Base-by-base conservation (phyloP, 2,797 vertebrate genomes). In the Agapornis canus region DNA sequence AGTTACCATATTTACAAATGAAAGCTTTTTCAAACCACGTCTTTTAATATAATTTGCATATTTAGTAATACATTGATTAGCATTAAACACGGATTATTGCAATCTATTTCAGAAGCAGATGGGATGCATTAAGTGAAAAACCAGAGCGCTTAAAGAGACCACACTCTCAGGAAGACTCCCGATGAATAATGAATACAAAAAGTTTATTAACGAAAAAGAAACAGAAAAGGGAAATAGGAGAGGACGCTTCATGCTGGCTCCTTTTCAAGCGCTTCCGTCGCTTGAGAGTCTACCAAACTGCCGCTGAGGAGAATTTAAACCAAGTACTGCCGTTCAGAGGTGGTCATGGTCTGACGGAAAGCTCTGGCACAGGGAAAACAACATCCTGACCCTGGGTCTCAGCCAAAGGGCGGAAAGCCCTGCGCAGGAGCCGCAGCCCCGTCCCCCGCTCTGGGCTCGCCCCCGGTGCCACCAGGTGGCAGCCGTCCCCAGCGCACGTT, bases 11-110 rank as follows among this genome's bases (percentile, higher is more conserved):
- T 98, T 98, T 98, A 98, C 98, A 98, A 98, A 98, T 97, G 98
- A 98, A 98, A 98, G 98, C 97, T 97, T 98, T 98, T 98, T 97
- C 97, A 97, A 98, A 98, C 97, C 98, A 97, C 10, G 97, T 98
- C 98, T 98, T 98, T 98, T 98, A 98, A 98, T 98, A 98, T 98
- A 98, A 98, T 98, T 98, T 98, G 98, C 98, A 98, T 98, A 98
- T 98, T 98, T 98, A 98, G 98, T 98, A 98, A 98, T 98, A 98
- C 98, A 98, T 98, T 98, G 98, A 98, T 98, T 98, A 98, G 97
- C 98, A 98, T 98, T 98, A 98, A 98, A 98, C 96, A 98, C 98
- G 93, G 98, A 98, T 98, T 98, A 98, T 98, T 98, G 98, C 98
- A 98, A 98, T 98, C 98, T 98, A 98, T 98, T 98, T 98, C 96